phyloP scores from a whole-genome alignment of 2,888 invertebrate species.

The Pyrochroa serraticornis region DNA sequence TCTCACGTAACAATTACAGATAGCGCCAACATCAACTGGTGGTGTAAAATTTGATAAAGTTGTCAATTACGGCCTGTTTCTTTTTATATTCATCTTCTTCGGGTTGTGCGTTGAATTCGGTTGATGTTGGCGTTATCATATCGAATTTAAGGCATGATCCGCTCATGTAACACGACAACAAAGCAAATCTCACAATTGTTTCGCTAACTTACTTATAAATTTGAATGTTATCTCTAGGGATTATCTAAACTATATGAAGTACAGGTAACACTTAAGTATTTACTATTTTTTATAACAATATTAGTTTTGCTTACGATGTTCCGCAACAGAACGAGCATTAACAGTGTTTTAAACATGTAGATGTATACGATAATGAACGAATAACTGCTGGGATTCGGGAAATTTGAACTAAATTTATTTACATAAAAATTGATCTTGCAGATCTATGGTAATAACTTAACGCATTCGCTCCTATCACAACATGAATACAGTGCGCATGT shows the following conservation, averaged over 20 bases:
- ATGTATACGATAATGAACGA: not conserved
- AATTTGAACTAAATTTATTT: slow-evolving; percentile 48
- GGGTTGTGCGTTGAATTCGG: not conserved
- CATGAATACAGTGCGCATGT: slow-evolving; percentile 42
- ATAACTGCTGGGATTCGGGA: slow-evolving; percentile 10
- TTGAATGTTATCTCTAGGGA: slow-evolving; percentile 29
- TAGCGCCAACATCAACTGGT: no score
- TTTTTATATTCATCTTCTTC: not conserved
- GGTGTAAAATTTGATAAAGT: no score
- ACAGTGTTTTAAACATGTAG: slow-evolving; percentile 49
- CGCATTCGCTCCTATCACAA: slow-evolving; percentile 55
- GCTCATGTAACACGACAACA: slow-evolving; percentile 3
- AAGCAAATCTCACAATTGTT: slow-evolving; percentile 4
- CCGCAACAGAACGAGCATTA: slow-evolving; percentile 51
- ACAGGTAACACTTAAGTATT: slow-evolving; percentile 59
- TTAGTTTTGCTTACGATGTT: slow-evolving; percentile 39
- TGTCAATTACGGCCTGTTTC: no score
- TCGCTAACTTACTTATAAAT: slow-evolving; percentile 35
- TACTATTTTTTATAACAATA: slow-evolving; percentile 58
- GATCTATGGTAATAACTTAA: slow-evolving; percentile 39
- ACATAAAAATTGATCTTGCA: slow-evolving; percentile 46
- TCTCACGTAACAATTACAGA: no score
- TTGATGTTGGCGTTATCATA: not conserved
- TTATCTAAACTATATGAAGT: slow-evolving; percentile 64
- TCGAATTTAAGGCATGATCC: not conserved